Conservation (phyloP, 2,113 vertebrate species). For the Gulo gulo region DNA sequence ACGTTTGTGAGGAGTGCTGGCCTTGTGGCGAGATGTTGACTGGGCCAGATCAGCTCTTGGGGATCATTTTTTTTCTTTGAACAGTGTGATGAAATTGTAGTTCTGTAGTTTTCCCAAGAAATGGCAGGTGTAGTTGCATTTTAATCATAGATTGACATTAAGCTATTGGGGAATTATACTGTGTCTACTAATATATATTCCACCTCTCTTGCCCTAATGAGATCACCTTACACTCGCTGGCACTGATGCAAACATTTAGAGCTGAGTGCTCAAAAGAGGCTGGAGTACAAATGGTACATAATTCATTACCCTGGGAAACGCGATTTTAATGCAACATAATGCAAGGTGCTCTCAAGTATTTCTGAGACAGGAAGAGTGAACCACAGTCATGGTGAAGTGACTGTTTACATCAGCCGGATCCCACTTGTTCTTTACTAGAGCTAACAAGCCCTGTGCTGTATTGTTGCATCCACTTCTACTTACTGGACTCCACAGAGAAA, state of each 20-base stretch:
- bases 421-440: constrained; percentile 75
- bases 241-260: constrained; percentile 80
- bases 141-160: constrained; percentile 62
- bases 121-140: constrained; percentile 26
- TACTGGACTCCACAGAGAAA: constrained; percentile 40
- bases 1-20: not conserved
- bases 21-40: not conserved
- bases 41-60: not conserved
- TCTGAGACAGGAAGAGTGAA: constrained; percentile 78
- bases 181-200: constrained; percentile 78
- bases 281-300: constrained; percentile 82
- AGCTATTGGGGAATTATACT: constrained; percentile 73
- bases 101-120: not conserved
- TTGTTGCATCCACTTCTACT: constrained; percentile 59
- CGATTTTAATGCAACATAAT: constrained; percentile 80
- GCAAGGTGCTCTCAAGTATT: constrained; percentile 82
- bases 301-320: constrained; percentile 83
- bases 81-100: constrained; percentile 30
- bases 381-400: constrained; percentile 79
- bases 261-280: constrained; percentile 83
- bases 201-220: constrained; percentile 80
- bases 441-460: constrained; percentile 69
- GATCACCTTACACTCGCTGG: constrained; percentile 82
- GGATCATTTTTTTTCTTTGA: constrained; percentile 31
- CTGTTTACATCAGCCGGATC: constrained; percentile 80